phyloP scores from a whole-genome alignment of 2,888 invertebrate genomes.

The Platynereis dumerilii region DNA sequence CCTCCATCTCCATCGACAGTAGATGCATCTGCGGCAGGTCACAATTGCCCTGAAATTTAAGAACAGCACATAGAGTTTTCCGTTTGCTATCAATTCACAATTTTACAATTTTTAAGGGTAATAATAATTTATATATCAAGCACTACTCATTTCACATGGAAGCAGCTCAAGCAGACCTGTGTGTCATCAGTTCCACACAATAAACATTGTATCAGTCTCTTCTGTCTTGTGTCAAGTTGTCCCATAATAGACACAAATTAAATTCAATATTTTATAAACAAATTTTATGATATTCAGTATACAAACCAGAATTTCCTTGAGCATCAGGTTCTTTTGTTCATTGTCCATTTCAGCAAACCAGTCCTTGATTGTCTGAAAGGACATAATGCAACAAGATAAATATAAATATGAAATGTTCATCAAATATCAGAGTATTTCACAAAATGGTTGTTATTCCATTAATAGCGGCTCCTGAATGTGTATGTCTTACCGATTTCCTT shows the following conservation, averaged over 20 bases:
- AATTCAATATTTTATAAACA: neutral
- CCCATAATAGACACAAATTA: neutral
- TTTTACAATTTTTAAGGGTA: too few relatives aligned
- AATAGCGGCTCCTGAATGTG: too few relatives aligned
- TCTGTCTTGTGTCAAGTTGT: too few relatives aligned
- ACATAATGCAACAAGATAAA: conserved; percentile 11
- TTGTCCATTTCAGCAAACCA: conserved; percentile 62
- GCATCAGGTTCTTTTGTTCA: conserved; percentile 58
- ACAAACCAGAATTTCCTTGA: conserved; percentile 56
- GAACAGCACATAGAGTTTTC: too few relatives aligned
- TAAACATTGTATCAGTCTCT: too few relatives aligned
- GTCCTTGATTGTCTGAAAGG: conserved; percentile 53
- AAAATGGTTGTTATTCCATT: neutral
- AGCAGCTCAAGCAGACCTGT: too few relatives aligned
- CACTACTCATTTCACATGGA: too few relatives aligned
- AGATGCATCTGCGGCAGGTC: conserved; percentile 63
- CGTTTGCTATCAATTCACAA: too few relatives aligned
- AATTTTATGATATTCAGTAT: neutral
- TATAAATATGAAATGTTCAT: neutral
- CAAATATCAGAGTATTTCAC: neutral
- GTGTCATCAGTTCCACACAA: too few relatives aligned
- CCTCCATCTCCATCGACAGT: conserved; percentile 61
- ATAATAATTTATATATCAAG: too few relatives aligned
- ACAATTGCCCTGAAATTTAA: conserved; percentile 55
- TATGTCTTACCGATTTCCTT: too few relatives aligned